Percentiles rank a stretch among this genome's conserved stretches.
These are phyloP conservation scores for Bombus pascuorum DNA, from an alignment of 1,140 invertebrate species.

Conservation along the genomic window DNA sequence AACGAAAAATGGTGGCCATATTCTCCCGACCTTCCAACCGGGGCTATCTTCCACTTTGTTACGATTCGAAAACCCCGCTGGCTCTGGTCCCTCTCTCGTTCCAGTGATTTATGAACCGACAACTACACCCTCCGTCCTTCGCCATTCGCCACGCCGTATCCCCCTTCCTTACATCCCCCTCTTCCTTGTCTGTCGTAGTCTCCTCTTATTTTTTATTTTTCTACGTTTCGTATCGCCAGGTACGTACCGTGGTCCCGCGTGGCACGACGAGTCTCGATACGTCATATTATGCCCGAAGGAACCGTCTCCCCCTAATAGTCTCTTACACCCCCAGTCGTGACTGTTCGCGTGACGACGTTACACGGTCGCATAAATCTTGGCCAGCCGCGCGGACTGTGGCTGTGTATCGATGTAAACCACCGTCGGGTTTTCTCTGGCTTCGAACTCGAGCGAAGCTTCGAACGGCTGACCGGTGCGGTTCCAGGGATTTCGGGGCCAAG, in stretches of 20 bases:
- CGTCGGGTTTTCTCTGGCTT: no score
- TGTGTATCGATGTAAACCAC: constrained; percentile 5
- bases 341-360: constrained; percentile 56
- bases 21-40: constrained; percentile 58
- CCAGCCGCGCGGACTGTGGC: not conserved
- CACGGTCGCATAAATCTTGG: constrained; percentile 54
- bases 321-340: not conserved
- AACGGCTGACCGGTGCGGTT: constrained; percentile 8
- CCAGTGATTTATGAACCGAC: constrained; percentile 62
- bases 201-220: constrained; percentile 31
- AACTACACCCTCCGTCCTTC: not conserved
- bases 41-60: constrained; percentile 68
- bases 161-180: not conserved
- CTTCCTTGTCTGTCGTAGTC: not conserved
- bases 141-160: not conserved
- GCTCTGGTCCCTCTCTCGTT: constrained; percentile 51
- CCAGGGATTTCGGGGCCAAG: constrained; percentile 35
- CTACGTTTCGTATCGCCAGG: constrained; percentile 39
- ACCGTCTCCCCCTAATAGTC: not conserved
- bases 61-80: constrained; percentile 63
- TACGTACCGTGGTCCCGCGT: constrained; percentile 21
- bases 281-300: constrained; percentile 34
- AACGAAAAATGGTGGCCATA: constrained; percentile 67
- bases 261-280: constrained; percentile 32
- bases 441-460: not conserved